Evolutionary conservation across 2,888 invertebrate species (phyloP), one percentile per base, ranked within the genome.

Genomic region (Coleophora deauratella): DNA sequence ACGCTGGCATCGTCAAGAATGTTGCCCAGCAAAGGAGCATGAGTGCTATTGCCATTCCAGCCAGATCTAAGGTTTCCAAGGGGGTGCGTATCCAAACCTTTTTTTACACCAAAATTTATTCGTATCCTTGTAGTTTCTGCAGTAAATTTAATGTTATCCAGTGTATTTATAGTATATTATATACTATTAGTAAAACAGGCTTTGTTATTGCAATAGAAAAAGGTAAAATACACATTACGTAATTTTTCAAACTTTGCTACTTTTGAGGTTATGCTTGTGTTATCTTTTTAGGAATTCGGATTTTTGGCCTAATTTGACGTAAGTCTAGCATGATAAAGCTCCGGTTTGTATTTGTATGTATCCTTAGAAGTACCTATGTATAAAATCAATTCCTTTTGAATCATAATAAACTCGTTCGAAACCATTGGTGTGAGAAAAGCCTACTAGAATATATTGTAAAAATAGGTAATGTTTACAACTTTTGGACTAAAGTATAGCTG

Each of bases 21-120:
- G 74, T 66, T 1, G 61, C 66, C 4, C 78, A 73, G 42, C 66
- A 70, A 35, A 73, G 81, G 32, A 73, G 71, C 48, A 81, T 82
- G 80, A 78, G 70, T 42, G 78, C 58, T 0, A 54, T 75, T 38
- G 48, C 65, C 12, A 56, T 66, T 6, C 79, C 81, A 1, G 59
- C 79, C 0, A 70, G 74, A 38, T 66, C 64, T 31, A 79, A 73
- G 55, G 55, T 80, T 35, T 62, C 77, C 2, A 68, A 44, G 40
- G 79, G 53, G n/a, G 81, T 81, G 61, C 62, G 81, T 70, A 47
- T 38, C 40, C 28, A 43, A 28, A 30, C 28, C 21, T n/a, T 12
- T 37, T 33, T 34, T 34, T 33, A 12, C 15, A 8, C n/a, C 4
- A 14, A 6, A n/a, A 34, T 14, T 14, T n/a, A n/a, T 11, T n/a